Evolutionary conservation across 2,113 vertebrate species (phyloP).

Genomic region (Petromus typicus): DNA sequence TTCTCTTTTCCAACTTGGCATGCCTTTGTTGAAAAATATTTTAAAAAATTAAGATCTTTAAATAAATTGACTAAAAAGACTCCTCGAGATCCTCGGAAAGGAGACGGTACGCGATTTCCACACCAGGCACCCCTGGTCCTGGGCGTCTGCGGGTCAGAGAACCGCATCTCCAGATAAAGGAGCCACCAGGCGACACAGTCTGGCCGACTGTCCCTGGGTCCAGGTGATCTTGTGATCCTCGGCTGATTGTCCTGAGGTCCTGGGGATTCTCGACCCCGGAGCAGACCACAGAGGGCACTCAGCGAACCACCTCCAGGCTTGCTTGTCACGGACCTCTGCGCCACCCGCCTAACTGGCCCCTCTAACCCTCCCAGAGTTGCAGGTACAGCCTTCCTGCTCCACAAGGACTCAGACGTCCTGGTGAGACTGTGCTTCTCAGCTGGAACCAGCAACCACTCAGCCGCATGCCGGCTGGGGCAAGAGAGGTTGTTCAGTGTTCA

Average conservation of each 20-base stretch:
- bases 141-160: accelerated
- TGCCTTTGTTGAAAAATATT: not conserved
- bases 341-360: too few relatives aligned
- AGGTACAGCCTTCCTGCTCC: not conserved
- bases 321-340: not conserved
- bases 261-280: not conserved
- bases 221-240: not conserved
- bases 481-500: not conserved
- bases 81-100: not conserved
- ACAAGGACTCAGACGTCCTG: not conserved
- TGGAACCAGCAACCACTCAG: accelerated
- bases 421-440: not conserved
- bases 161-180: not conserved
- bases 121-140: accelerated
- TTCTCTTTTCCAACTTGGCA: not conserved
- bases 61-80: not conserved
- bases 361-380: not conserved
- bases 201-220: not conserved
- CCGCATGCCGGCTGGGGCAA: not conserved
- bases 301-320: not conserved
- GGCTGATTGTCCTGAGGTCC: not conserved
- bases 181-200: not conserved
- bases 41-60: not conserved
- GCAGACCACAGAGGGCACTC: accelerated
- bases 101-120: accelerated